Evolutionary conservation across 2,797 vertebrate species (phyloP), one percentile per base, ranked within the genome.

Genomic region (Sebastes baramenuke): DNA sequence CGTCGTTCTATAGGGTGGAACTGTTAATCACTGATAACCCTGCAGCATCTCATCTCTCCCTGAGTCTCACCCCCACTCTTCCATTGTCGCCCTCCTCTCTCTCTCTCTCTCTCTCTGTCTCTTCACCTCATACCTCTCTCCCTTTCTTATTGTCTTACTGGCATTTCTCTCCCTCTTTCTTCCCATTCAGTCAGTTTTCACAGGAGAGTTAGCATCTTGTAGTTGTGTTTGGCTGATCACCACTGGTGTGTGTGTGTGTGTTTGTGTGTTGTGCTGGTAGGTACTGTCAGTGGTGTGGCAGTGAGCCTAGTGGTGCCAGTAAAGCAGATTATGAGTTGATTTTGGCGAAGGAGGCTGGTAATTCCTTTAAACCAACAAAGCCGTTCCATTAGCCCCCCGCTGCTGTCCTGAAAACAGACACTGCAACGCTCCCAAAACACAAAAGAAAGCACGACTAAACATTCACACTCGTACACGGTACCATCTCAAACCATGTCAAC

Each of bases 351-450:
- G 95, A 96, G 94, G 93, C 95, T 97, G 95, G 96, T 96, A 97
- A 98, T 98, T 98, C 96, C 94, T 97, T 97, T 97, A 97, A 98
- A 98, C 97, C 96, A 98, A 97, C 97, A 99, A 98, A 98, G 97
- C 95, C 92, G 95, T 97, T 97, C 97, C 97, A 99, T 99, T 98
- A 98, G 96, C 96, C 97, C 96, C 97, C 98, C 93, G 95, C 97
- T 98, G 97, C 94, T 96, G 95, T 96, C 95, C 97, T 97, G 95
- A 97, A 97, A 97, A 95, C 96, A 97, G 96, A 96, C 95, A 96
- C 96, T 96, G 96, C 94, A 92, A 84, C 58, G 76, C 80, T 88
- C 80, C 88, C 84, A 82, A 90, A 92, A 88, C 90, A 91, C 88
- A 87, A 66, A 36, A 83, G 66, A 77, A 66, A 79, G 56, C 80